Evolutionary conservation across 2,113 vertebrate genomes (phyloP), one percentile per base, ranked within the genome.

Genomic region (Rhinoderma darwinii): DNA sequence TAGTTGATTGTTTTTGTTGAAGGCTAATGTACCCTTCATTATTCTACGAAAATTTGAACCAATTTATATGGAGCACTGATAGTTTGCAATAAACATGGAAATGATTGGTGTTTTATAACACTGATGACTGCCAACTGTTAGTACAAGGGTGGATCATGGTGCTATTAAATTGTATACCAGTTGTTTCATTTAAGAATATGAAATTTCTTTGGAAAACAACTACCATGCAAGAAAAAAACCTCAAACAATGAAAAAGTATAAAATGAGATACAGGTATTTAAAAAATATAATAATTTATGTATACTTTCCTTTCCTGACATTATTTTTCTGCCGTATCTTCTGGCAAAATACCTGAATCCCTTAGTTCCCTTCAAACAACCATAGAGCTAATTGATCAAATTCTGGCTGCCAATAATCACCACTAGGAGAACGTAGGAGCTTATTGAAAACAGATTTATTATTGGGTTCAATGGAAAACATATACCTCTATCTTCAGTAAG

Each of bases 41-140:
- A 35, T 20, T 22, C 54, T 0, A 43, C 7, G 27, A 72, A 35
- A 81, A 78, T 78, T 66, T 82, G 20, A 77, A 84, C 47, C 44
- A 15, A 61, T 82, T 85, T 50, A 47, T 12, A 6, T 82, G 43
- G 44, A 70, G 6, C 1, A 30, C 18, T 82, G 61, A 22, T 3
- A 54, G 17, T 44, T 82, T 79, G 20, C 56, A 81, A 82, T 0
- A 1, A 89, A n/a, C 15, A 88, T 68, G 37, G 30, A 84, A 84
- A 0, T 0, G 0, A 51, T 0, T 17, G 86, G 3, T 0, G 47
- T 47, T 77, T 77, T 78, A 78, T 30, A 78, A 66, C 79, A 63
- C 20, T 43, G 25, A 39, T 0, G 30, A 5, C 63, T 80, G 51
- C 70, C 27, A 84, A 73, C 35, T 68, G 35, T 66, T 84, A 82